Conservation (phyloP, 2,113 vertebrate species). For the Actinemys pallida region DNA sequence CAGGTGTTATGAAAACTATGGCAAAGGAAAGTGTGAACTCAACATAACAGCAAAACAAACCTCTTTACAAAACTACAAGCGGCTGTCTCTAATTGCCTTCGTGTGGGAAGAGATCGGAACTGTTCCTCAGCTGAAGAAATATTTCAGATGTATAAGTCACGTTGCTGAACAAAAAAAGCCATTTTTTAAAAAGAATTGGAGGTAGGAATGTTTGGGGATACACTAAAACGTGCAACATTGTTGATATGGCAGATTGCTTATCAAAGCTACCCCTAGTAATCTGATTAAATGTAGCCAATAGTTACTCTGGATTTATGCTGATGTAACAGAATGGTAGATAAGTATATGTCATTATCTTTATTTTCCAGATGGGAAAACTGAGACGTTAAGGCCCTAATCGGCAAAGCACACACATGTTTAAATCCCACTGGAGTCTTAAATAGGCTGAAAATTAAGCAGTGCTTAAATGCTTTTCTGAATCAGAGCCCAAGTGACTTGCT, state of each 20-base stretch:
- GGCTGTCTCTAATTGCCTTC: not conserved
- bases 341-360: rapidly evolving
- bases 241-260: not conserved
- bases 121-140: not conserved
- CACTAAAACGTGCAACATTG: rapidly evolving
- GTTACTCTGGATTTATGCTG: not conserved
- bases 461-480: not conserved
- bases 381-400: not conserved
- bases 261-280: not conserved
- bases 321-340: not conserved
- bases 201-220: not conserved
- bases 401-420: not conserved
- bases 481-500: not conserved
- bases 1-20: not conserved
- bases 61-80: not conserved
- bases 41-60: not conserved
- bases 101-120: not conserved
- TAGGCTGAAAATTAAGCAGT: rapidly evolving
- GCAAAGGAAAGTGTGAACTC: not conserved
- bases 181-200: rapidly evolving
- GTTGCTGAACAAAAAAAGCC: not conserved
- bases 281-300: not conserved
- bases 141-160: not conserved
- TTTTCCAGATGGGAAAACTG: not conserved
- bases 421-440: not conserved